Conservation (phyloP, 1,140 invertebrate genomes). For the Ctenoplectra terminalis region DNA sequence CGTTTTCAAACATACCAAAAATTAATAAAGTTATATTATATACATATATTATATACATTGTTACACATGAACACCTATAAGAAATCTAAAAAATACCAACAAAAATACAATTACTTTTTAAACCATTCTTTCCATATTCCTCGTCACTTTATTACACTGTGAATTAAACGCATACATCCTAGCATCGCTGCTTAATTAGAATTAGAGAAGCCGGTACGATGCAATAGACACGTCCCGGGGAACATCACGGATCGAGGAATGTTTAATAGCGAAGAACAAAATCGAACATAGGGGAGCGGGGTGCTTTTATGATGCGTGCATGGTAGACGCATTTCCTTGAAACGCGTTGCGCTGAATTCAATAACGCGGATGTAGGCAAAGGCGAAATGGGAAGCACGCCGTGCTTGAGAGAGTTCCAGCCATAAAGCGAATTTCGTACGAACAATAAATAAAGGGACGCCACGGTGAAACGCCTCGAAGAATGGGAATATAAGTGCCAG, state of each 20-base stretch:
- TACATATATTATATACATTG: too few species aligned
- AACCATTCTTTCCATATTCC: too few species aligned
- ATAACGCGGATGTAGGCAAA: constrained; percentile 51
- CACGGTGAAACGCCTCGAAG: not conserved
- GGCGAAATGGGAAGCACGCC: constrained; percentile 42
- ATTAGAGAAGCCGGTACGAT: not conserved
- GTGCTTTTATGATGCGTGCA: constrained; percentile 7
- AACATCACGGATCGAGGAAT: constrained; percentile 30
- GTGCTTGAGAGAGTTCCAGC: constrained; percentile 6
- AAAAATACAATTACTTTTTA: too few species aligned
- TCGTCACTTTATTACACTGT: too few species aligned
- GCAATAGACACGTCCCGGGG: not conserved
- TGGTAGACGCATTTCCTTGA: constrained; percentile 16
- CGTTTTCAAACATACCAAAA: too few species aligned
- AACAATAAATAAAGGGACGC: constrained; percentile 65
- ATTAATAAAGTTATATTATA: too few species aligned
- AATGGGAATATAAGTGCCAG: not conserved
- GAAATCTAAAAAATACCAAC: too few species aligned
- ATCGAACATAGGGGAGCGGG: not conserved
- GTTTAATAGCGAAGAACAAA: constrained; percentile 61
- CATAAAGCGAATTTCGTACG: constrained; percentile 61
- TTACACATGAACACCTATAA: too few species aligned
- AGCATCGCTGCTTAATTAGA: constrained; percentile 37
- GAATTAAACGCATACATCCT: too few species aligned
- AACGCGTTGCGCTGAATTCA: constrained; percentile 56